Conservation (phyloP, 2,797 vertebrate genomes). For the Muraenolepis orangiensis region DNA sequence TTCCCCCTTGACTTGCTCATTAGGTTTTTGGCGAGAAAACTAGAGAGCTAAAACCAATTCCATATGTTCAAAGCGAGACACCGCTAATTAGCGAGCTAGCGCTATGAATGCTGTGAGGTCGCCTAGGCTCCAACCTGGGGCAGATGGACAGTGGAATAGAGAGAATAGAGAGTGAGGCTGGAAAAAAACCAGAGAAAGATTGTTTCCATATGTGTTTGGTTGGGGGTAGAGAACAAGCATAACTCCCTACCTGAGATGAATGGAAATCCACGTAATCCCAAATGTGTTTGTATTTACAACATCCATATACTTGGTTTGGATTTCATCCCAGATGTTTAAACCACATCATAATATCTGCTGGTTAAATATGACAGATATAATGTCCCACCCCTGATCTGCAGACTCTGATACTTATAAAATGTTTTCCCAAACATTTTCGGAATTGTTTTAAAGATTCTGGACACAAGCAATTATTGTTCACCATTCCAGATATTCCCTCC, state of each 20-base stretch:
- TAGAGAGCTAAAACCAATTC: slow-evolving; percentile 66
- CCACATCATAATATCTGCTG: not conserved
- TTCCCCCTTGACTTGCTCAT: slow-evolving; percentile 63
- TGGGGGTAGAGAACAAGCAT: slow-evolving; percentile 9
- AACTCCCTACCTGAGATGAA: slow-evolving; percentile 7
- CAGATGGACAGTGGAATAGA: slow-evolving; percentile 29
- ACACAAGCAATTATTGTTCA: not conserved
- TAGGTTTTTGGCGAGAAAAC: slow-evolving; percentile 46
- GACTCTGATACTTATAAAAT: not conserved
- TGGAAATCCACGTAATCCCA: slow-evolving; percentile 5
- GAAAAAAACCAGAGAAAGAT: slow-evolving; percentile 14
- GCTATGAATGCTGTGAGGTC: slow-evolving; percentile 59
- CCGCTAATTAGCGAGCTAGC: slow-evolving; percentile 61
- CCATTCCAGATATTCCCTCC: slow-evolving; percentile 10
- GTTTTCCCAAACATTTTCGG: not conserved
- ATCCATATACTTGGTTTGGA: slow-evolving; percentile 16
- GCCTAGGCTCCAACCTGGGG: slow-evolving; percentile 22
- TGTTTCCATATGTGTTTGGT: slow-evolving; percentile 23
- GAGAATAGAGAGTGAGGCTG: slow-evolving; percentile 12
- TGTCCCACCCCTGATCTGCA: not conserved
- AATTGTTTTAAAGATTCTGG: not conserved
- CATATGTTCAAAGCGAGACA: slow-evolving; percentile 65
- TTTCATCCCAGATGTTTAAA: slow-evolving; percentile 3
- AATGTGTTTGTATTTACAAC: slow-evolving; percentile 13
- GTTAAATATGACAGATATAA: not conserved